These are phyloP conservation scores for Furnarius figulus DNA, from an alignment of 2,113 vertebrate species.

Conservation along the genomic window DNA sequence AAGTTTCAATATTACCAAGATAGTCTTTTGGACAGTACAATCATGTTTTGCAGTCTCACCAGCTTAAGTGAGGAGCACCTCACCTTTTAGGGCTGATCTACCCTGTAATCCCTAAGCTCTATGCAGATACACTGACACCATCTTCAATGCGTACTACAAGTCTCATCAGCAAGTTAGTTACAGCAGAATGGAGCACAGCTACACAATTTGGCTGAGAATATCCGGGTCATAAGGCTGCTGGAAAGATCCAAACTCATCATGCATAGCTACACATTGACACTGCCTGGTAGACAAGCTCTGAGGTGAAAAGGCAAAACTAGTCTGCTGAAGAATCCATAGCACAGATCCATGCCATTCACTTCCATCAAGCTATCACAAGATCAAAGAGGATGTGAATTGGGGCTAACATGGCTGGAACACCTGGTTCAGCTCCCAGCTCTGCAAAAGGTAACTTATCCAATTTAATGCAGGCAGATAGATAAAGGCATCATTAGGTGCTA, in stretches of 20 bases:
- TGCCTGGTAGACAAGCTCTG: background rate
- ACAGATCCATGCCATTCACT: background rate
- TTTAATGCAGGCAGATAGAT: background rate
- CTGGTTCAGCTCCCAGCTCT: background rate
- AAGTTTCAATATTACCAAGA: background rate
- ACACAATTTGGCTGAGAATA: background rate
- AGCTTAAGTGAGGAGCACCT: background rate
- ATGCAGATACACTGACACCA: background rate
- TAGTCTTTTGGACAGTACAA: background rate
- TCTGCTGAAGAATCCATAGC: background rate
- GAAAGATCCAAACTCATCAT: background rate
- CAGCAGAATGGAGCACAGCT: background rate
- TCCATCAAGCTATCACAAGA: background rate
- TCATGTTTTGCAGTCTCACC: background rate
- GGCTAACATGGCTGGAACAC: background rate
- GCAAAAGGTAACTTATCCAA: background rate
- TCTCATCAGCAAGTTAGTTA: background rate
- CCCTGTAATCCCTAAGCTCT: background rate
- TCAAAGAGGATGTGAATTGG: background rate
- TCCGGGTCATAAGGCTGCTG: background rate
- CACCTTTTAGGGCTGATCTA: background rate
- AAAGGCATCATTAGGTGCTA: background rate
- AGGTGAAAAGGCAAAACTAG: background rate
- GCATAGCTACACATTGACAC: rapidly evolving
- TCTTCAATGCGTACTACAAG: background rate